Conservation (phyloP, 1,140 invertebrate genomes). For the Drosophila subobscura region DNA sequence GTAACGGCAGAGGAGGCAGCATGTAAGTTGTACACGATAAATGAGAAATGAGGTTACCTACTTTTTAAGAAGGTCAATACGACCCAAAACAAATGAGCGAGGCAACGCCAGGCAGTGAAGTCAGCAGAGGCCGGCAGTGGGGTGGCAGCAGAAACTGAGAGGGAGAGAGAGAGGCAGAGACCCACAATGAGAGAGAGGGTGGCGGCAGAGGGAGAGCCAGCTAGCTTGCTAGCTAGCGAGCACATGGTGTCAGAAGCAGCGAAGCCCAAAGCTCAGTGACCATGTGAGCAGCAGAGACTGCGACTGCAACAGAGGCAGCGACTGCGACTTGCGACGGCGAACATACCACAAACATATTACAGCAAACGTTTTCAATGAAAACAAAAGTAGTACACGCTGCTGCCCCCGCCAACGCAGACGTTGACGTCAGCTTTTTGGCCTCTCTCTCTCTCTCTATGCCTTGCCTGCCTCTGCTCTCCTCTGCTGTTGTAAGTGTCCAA, state of each 20-base stretch:
- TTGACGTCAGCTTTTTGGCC: conserved; percentile 1
- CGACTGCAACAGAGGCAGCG: conserved; percentile 1
- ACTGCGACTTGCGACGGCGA: conserved; percentile 26
- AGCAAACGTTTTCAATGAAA: conserved; percentile 82
- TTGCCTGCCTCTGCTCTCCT: neutral
- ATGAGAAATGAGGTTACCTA: conserved; percentile 83
- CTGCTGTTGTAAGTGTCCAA: conserved; percentile 65
- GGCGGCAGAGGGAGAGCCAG: conserved; percentile 17
- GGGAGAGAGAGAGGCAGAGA: conserved; percentile 14
- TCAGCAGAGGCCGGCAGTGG: neutral
- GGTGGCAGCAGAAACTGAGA: conserved; percentile 8
- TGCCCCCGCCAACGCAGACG: conserved; percentile 29
- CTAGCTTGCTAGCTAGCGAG: neutral
- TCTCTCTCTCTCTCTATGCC: neutral
- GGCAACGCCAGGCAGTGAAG: conserved; percentile 64
- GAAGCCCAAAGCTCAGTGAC: conserved; percentile 74
- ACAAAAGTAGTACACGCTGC: conserved; percentile 79
- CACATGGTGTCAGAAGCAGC: neutral
- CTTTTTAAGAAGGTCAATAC: conserved; percentile 83
- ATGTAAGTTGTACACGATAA: conserved; percentile 83
- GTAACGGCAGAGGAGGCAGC: conserved; percentile 40
- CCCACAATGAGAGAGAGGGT: conserved; percentile 13
- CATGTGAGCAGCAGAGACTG: conserved; percentile 61
- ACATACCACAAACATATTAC: conserved; percentile 78
- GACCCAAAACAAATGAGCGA: conserved; percentile 81